phyloP scores from a whole-genome alignment of 2,797 vertebrate genomes.

The Momotus momota region DNA sequence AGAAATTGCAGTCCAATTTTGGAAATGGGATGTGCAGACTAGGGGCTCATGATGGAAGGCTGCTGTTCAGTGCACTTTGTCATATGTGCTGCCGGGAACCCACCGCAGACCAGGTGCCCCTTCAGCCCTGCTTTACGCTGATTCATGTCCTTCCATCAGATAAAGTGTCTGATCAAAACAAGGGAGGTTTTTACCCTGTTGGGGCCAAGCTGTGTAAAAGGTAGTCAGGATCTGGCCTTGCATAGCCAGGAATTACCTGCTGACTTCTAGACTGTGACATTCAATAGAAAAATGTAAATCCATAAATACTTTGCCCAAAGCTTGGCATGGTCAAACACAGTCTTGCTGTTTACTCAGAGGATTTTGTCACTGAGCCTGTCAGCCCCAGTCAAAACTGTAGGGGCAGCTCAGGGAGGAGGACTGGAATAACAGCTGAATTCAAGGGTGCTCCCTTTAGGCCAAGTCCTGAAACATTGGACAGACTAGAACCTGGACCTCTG shows the following conservation, averaged over 20 bases:
- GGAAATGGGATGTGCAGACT: constrained; percentile 16
- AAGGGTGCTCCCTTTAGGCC: neutral
- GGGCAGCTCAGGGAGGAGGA: neutral
- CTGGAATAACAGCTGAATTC: neutral
- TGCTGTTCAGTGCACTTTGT: neutral
- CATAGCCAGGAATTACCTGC: neutral
- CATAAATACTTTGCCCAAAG: neutral
- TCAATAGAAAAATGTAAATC: neutral
- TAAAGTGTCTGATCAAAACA: neutral
- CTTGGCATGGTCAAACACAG: neutral
- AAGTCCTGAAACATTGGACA: neutral
- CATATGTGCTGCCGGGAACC: neutral
- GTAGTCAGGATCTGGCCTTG: neutral
- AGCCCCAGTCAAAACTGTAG: neutral
- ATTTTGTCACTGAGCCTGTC: neutral
- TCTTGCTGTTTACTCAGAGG: neutral
- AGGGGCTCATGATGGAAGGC: neutral
- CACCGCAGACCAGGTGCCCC: neutral
- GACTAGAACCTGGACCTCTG: neutral
- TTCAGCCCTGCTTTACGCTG: neutral
- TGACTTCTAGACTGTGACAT: neutral
- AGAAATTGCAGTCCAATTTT: constrained; percentile 36
- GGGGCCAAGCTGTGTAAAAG: neutral
- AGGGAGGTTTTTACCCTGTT: neutral
- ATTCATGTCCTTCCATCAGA: neutral